Conservation (phyloP, 1,140 invertebrate species). For the Trichoplusia ni region DNA sequence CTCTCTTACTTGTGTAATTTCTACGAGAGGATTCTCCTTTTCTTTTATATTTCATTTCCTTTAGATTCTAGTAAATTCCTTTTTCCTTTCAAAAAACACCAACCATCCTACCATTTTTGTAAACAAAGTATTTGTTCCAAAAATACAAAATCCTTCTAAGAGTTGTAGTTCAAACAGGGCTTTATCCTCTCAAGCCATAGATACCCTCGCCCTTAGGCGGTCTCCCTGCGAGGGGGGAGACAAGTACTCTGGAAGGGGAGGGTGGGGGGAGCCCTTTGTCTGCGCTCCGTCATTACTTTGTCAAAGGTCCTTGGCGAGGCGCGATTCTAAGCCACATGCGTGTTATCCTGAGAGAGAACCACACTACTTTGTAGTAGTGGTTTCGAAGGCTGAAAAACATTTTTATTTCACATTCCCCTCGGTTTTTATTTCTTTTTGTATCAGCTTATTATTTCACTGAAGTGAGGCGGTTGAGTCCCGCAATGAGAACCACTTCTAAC, state of each 20-base stretch:
- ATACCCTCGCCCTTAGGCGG: conserved; percentile 45
- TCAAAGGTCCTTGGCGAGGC: conserved; percentile 66
- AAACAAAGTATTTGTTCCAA: conserved; percentile 1
- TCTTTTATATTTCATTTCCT: too few relatives aligned
- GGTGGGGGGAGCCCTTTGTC: conserved; percentile 52
- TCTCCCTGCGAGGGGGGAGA: conserved; percentile 30
- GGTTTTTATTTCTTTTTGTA: not conserved
- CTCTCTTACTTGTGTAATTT: too few relatives aligned
- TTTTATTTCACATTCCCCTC: conserved; percentile 28
- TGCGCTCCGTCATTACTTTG: conserved; percentile 69
- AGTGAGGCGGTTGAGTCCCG: too few relatives aligned
- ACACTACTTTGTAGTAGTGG: conserved; percentile 34
- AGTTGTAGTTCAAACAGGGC: conserved; percentile 42
- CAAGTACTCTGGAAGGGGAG: conserved; percentile 35
- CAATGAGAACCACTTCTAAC: too few relatives aligned
- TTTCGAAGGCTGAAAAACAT: conserved; percentile 24
- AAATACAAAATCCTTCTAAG: conserved; percentile 34
- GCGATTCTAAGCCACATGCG: conserved; percentile 46
- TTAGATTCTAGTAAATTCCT: too few relatives aligned
- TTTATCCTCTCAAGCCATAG: conserved; percentile 40
- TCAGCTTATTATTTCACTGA: conserved; percentile 8
- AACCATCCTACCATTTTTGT: not conserved
- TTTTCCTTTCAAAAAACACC: too few relatives aligned
- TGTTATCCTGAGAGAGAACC: conserved; percentile 35
- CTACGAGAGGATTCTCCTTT: too few relatives aligned